Evolutionary conservation across 2,797 vertebrate genomes (phyloP).

Genomic region (Parauchenoglanis ngamensis): DNA sequence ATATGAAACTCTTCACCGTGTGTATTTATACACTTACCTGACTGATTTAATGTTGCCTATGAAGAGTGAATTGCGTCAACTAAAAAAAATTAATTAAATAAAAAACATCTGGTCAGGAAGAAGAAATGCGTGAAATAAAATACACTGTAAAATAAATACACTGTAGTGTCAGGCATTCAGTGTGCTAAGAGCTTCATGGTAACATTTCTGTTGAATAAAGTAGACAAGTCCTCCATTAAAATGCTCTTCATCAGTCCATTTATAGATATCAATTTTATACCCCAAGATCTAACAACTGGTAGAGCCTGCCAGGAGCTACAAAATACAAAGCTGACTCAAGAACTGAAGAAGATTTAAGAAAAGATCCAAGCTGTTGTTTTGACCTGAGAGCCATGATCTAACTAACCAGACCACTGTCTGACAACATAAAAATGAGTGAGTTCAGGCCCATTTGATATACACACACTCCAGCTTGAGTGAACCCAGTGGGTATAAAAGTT

Average conservation of each 20-base stretch:
- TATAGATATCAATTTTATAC: slow-evolving; percentile 4
- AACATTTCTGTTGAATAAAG: not conserved
- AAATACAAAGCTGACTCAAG: not conserved
- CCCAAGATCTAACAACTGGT: not conserved
- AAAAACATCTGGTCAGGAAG: not conserved
- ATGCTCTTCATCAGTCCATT: not conserved
- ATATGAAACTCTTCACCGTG: not conserved
- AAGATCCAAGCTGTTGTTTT: not conserved
- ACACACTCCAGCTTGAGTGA: not conserved
- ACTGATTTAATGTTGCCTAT: not conserved
- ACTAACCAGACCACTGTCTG: not conserved
- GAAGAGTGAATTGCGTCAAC: not conserved
- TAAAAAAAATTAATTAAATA: not conserved
- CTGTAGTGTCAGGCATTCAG: not conserved
- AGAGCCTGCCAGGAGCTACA: not conserved
- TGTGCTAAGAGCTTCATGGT: not conserved
- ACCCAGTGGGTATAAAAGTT: not conserved
- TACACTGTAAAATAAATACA: slow-evolving; percentile 6
- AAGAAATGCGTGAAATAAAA: not conserved
- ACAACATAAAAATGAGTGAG: not conserved
- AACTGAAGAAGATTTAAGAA: not conserved
- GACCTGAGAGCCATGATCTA: not conserved
- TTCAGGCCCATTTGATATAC: not conserved
- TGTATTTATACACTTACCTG: not conserved
- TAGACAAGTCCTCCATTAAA: not conserved